Evolutionary conservation across 2,797 vertebrate species (phyloP).

Genomic region (Hapalemur alaotrensis): DNA sequence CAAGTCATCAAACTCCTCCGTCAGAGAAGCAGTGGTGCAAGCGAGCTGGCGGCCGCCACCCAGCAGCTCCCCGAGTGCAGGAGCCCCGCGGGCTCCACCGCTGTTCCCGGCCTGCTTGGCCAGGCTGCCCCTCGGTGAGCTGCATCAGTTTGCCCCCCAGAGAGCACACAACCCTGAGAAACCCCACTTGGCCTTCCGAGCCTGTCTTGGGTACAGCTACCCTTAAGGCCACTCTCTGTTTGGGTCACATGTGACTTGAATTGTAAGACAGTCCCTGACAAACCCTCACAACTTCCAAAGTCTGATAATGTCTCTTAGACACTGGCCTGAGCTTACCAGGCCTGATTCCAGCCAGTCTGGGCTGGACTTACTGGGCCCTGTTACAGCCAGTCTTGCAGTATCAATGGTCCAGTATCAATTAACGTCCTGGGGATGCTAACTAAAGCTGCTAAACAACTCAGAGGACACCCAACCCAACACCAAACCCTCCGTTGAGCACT

Average conservation of each 20-base stretch:
- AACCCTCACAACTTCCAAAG: not conserved
- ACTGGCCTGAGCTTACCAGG: not conserved
- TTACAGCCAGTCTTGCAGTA: not conserved
- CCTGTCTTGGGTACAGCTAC: not conserved
- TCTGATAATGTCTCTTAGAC: not conserved
- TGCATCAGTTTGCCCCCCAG: not conserved
- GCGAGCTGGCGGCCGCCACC: not conserved
- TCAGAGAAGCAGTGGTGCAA: not conserved
- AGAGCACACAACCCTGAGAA: not conserved
- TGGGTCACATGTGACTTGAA: not conserved
- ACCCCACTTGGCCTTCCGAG: not conserved
- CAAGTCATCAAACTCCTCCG: not conserved
- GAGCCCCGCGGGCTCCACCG: not conserved
- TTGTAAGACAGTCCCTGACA: not conserved
- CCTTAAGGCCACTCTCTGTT: not conserved
- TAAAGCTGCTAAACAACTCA: rapidly evolving
- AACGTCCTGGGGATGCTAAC: not conserved
- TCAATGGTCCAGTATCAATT: not conserved
- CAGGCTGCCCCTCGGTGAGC: not conserved
- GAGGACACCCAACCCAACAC: not conserved
- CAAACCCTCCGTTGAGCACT: conserved; percentile 73
- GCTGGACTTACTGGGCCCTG: not conserved
- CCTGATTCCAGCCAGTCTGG: not conserved
- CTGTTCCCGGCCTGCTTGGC: too few relatives aligned
- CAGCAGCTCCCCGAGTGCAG: too few relatives aligned